phyloP scores from a whole-genome alignment of 2,113 vertebrate species.

The Dolichallabes microphthalmus region DNA sequence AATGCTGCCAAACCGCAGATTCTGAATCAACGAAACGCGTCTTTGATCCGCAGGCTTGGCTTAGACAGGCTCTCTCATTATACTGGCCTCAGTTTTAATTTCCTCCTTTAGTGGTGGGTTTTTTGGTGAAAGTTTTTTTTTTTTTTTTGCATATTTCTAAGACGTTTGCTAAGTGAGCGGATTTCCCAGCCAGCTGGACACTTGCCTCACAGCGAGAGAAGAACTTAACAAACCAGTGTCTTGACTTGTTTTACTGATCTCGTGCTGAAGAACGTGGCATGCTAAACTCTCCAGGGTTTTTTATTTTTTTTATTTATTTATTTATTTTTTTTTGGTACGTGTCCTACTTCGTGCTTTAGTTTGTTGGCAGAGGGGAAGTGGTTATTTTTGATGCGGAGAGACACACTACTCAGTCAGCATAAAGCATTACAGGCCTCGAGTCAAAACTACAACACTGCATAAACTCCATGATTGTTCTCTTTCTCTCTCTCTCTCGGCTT shows the following conservation, averaged over 20 bases:
- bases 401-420: constrained; percentile 47
- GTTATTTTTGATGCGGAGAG: constrained; percentile 23
- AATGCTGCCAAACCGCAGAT: too few species aligned
- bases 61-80: neutral
- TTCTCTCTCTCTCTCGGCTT: neutral
- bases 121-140: fast-evolving
- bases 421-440: constrained; percentile 40
- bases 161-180: neutral
- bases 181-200: neutral
- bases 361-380: constrained; percentile 38
- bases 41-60: neutral
- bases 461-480: constrained; percentile 18
- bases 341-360: constrained; percentile 14
- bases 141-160: neutral
- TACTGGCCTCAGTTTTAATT: neutral
- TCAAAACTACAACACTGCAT: constrained; percentile 52
- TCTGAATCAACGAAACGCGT: neutral
- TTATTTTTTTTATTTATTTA: neutral
- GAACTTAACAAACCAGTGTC: neutral
- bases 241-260: neutral
- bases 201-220: neutral
- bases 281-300: neutral
- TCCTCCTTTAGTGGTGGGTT: neutral
- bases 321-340: neutral
- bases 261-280: neutral